A percentile compares a stretch with the other conserved stretches of the same genome.
phyloP scores from a whole-genome alignment of 2,888 invertebrate species.

The Nemoura dubitans region DNA sequence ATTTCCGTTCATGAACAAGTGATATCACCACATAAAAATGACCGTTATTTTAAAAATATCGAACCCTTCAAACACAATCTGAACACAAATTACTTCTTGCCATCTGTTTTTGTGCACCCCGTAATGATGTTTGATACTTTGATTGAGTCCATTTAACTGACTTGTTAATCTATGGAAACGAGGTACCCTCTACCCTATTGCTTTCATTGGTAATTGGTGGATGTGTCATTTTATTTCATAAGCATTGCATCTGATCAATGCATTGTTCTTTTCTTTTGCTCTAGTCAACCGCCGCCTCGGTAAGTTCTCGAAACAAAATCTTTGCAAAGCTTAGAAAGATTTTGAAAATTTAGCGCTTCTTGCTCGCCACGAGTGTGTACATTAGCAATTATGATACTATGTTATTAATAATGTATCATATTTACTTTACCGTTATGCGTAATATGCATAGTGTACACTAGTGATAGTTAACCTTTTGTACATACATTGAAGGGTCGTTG shows the following conservation, averaged over 20 bases:
- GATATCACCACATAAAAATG: too few relatives aligned
- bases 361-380: constrained; percentile 9
- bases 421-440: neutral
- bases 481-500: neutral
- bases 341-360: constrained; percentile 36
- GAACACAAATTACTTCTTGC: neutral
- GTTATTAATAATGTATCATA: constrained; percentile 25
- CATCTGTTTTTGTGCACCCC: neutral
- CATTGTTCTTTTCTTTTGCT: constrained; percentile 52
- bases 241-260: constrained; percentile 29
- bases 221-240: neutral
- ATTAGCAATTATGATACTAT: neutral
- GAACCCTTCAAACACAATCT: too few relatives aligned
- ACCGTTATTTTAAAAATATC: too few relatives aligned
- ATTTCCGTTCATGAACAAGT: too few relatives aligned
- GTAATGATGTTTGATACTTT: neutral
- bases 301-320: constrained; percentile 63
- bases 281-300: constrained; percentile 76
- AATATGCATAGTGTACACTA: neutral
- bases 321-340: constrained; percentile 34
- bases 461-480: neutral
- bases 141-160: neutral
- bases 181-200: neutral
- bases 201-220: neutral
- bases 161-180: neutral